Base-by-base conservation (phyloP, 1,140 invertebrate species). In the Lepidurus couesii region DNA sequence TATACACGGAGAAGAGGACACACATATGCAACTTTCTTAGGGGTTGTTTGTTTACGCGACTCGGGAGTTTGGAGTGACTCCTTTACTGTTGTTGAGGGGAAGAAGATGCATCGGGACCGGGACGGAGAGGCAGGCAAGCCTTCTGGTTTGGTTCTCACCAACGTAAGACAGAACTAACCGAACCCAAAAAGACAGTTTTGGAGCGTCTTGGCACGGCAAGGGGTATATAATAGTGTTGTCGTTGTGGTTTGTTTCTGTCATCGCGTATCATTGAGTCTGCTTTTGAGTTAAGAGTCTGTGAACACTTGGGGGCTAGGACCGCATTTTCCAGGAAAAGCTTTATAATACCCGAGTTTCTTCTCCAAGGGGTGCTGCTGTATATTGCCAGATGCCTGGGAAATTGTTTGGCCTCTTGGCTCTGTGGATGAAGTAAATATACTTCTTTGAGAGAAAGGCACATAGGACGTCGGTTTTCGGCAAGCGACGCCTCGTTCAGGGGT, bases 231-330 rank as follows among this genome's bases (percentile, higher is more conserved):
- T 65, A 65, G 53, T 65, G 16, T 65, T 65, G 53, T 65, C 53
- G 53, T 65, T 65, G 53, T 65, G 53, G 53, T 65, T 65, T 65
- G 53, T 65, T 65, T 65, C 53, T 65, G 53, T 65, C 53, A 65
- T 65, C 53, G 13, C 53, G 21, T 65, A 65, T 65, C 53, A 65
- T 16, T 65, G 53, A 65, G 21, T 65, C 53, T 65, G 53, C 9
- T 65, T 65, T 65, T 65, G 53, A 65, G 53, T 65, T 65, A 65
- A 65, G 45, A 47, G 53, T 65, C 53, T 65, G 53, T 21, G 53
- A 65, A 21, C 53, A 65, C 53, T 65, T 65, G 13, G 53, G 53
- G 53, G 53, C 16, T n/a, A 9, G 53, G 13, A 65, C 53, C 21
- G n/a, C 53, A 21, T 65, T 65, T 65, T 65, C 53, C 53, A 16